These are phyloP conservation scores for Pteruthius melanotis DNA, from an alignment of 2,113 vertebrate species.

Conservation along the genomic window DNA sequence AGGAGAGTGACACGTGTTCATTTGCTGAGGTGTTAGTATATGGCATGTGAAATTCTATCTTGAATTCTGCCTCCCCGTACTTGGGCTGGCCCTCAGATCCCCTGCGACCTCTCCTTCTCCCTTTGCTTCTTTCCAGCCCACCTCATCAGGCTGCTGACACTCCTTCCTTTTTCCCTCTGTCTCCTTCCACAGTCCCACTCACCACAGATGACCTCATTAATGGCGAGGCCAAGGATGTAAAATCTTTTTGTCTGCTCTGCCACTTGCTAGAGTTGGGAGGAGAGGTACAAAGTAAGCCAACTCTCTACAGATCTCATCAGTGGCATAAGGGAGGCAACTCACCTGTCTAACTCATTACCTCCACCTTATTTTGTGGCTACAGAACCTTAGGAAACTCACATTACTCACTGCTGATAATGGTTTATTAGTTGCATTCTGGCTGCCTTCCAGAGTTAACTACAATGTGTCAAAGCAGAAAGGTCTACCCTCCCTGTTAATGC, in stretches of 20 bases:
- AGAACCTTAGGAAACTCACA: neutral
- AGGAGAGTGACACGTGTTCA: neutral
- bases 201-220: neutral
- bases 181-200: neutral
- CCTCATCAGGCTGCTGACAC: neutral
- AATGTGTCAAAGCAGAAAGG: neutral
- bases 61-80: neutral
- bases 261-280: neutral
- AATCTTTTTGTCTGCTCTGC: neutral
- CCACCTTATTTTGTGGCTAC: neutral
- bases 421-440: neutral
- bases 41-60: neutral
- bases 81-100: fast-evolving
- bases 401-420: neutral
- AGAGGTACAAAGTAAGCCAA: neutral
- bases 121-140: fast-evolving
- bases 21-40: neutral
- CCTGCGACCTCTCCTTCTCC: neutral
- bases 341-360: neutral
- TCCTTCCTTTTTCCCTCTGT: neutral
- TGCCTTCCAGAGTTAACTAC: neutral
- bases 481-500: neutral
- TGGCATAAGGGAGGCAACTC: neutral
- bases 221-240: neutral
- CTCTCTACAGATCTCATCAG: neutral